These are phyloP conservation scores for Acromyrmex heyeri DNA, from an alignment of 1,140 invertebrate genomes.

Conservation along the genomic window DNA sequence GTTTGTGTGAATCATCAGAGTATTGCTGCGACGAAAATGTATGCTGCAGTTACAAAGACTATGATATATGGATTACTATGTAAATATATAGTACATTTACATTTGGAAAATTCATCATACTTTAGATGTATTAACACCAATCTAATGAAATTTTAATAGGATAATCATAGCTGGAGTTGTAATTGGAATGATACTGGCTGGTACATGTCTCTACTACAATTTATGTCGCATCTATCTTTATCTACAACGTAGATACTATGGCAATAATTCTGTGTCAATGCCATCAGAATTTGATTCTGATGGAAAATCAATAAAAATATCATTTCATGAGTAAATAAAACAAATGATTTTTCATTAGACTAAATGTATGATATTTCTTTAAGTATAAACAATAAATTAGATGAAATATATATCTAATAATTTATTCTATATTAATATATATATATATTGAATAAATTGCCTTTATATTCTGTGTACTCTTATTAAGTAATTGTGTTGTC, in stretches of 20 bases:
- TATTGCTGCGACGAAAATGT: conserved; percentile 67
- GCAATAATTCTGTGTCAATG: conserved; percentile 14
- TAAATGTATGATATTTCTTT: conserved; percentile 14
- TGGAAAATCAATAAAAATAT: conserved; percentile 27
- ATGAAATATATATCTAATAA: background rate
- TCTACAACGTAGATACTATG: conserved; percentile 20
- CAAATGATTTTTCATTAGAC: background rate
- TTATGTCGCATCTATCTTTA: conserved; percentile 22
- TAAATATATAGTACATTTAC: conserved; percentile 43
- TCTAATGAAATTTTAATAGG: conserved; percentile 8
- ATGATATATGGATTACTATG: conserved; percentile 39
- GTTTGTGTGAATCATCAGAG: conserved; percentile 47
- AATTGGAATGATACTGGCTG: conserved; percentile 46
- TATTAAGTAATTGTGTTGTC: background rate
- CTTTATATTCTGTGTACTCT: background rate
- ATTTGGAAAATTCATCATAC: background rate
- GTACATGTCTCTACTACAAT: conserved; percentile 49
- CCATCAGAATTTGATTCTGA: conserved; percentile 44
- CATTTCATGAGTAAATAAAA: conserved; percentile 20
- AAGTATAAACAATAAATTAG: background rate
- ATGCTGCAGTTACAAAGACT: conserved; percentile 56
- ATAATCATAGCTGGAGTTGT: conserved; percentile 33
- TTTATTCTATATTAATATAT: conserved; percentile 19
- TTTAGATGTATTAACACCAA: background rate
- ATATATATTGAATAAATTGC: background rate